Percentiles rank a stretch among this genome's conserved stretches.
These are phyloP conservation scores for Motacilla alba DNA, from an alignment of 2,113 vertebrate species.

Conservation along the genomic window DNA sequence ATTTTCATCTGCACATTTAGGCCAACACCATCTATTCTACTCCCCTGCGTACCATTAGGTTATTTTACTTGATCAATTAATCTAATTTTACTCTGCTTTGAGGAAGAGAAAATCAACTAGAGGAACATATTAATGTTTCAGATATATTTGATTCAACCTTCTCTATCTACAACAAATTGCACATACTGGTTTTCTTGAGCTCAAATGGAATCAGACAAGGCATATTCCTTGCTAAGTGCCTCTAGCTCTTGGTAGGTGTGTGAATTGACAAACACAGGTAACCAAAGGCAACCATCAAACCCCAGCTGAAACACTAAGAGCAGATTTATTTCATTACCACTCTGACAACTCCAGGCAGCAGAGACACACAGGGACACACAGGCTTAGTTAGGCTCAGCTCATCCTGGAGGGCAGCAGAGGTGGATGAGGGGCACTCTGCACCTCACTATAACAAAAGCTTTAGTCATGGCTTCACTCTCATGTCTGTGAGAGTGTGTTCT, in stretches of 20 bases:
- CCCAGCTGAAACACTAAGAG: background rate
- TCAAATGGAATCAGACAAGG: background rate
- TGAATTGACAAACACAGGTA: background rate
- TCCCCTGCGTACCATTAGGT: background rate
- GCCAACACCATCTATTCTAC: background rate
- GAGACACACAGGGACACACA: background rate
- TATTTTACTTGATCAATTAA: slow-evolving; percentile 7
- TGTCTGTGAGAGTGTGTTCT: background rate
- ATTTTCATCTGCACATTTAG: background rate
- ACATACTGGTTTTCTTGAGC: background rate
- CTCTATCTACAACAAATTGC: background rate
- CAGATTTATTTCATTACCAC: background rate
- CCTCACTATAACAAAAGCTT: background rate
- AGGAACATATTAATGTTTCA: background rate
- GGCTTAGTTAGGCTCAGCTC: background rate
- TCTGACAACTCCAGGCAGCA: background rate
- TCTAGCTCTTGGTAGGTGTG: background rate
- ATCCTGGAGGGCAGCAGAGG: background rate
- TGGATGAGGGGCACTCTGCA: background rate
- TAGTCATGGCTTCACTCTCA: background rate
- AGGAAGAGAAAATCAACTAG: background rate
- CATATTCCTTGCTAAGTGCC: background rate
- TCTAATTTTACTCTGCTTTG: background rate
- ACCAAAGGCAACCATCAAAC: background rate
- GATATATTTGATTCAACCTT: background rate